Conservation (phyloP, 2,113 vertebrate genomes). For the Nycticryphes semicollaris region DNA sequence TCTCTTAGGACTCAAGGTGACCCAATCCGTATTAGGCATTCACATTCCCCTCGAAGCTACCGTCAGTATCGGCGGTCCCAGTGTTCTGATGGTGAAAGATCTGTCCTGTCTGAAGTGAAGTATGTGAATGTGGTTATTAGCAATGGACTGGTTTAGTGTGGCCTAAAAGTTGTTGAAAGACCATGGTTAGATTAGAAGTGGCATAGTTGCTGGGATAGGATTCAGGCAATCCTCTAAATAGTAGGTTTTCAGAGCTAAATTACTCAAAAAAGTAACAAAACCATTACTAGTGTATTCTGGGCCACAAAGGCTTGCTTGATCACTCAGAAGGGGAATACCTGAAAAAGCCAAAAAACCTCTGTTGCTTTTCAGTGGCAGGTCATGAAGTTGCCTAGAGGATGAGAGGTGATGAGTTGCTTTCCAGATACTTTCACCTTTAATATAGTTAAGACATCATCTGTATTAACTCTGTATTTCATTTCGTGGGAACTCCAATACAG, state of each 20-base stretch:
- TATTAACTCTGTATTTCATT: not conserved
- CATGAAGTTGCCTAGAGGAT: not conserved
- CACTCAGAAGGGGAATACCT: not conserved
- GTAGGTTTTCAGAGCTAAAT: not conserved
- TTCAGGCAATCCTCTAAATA: not conserved
- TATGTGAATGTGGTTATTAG: slow-evolving; percentile 58
- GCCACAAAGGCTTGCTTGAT: not conserved
- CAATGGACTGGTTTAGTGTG: not conserved
- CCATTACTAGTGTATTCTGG: not conserved
- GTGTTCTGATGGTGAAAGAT: slow-evolving; percentile 89
- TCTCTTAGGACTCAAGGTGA: slow-evolving; percentile 86
- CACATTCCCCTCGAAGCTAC: slow-evolving; percentile 86
- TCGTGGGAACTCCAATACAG: not conserved
- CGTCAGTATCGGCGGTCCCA: slow-evolving; percentile 86
- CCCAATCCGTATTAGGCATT: slow-evolving; percentile 85
- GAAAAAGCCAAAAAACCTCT: not conserved
- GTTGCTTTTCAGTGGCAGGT: not conserved
- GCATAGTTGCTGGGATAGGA: not conserved
- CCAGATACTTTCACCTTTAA: not conserved
- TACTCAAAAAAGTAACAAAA: not conserved
- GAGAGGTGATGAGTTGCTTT: not conserved
- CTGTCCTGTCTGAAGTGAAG: slow-evolving; percentile 89
- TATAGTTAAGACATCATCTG: not conserved
- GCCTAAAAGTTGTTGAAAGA: not conserved
- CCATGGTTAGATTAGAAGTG: not conserved